Conservation (phyloP, 2,113 vertebrate genomes). For the Odontesthes bonariensis region DNA sequence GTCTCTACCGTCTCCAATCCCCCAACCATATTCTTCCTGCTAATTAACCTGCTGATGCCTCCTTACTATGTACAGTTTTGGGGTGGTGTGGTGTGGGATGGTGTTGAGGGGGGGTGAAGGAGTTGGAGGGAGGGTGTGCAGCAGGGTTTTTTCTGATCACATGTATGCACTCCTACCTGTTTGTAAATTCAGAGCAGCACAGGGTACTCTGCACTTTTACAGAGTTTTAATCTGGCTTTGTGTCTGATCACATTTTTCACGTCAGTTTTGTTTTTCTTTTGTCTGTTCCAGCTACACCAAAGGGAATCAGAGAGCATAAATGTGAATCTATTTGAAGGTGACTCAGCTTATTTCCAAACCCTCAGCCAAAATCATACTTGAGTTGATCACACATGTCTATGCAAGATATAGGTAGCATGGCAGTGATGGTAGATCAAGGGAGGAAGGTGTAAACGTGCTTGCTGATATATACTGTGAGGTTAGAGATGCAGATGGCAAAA, state of each 20-base stretch:
- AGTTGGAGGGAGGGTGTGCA: constrained; percentile 34
- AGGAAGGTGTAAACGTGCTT: constrained; percentile 38
- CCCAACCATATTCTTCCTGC: constrained; percentile 74
- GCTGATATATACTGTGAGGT: constrained; percentile 57
- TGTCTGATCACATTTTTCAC: background rate
- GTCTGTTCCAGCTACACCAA: background rate
- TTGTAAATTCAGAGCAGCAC: background rate
- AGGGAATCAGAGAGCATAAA: constrained; percentile 4
- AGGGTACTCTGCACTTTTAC: background rate
- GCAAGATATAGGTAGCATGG: constrained; percentile 10
- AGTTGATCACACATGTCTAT: constrained; percentile 14
- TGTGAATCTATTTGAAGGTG: background rate
- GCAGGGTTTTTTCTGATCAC: constrained; percentile 29
- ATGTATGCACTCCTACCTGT: background rate
- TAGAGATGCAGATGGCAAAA: constrained; percentile 69
- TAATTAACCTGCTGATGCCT: constrained; percentile 81
- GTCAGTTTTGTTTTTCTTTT: background rate
- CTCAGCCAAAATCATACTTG: too few relatives aligned
- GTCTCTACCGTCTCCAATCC: constrained; percentile 52
- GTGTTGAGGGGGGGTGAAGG: constrained; percentile 15
- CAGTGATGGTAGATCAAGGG: background rate
- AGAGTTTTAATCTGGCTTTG: background rate
- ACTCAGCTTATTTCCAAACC: constrained; percentile 9
- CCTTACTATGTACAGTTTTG: constrained; percentile 62
- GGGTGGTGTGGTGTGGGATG: constrained; percentile 13